A percentile compares a stretch with the other conserved stretches of the same genome.
Conservation (phyloP, 2,888 invertebrate genomes). For the Ectobius pallidus region DNA sequence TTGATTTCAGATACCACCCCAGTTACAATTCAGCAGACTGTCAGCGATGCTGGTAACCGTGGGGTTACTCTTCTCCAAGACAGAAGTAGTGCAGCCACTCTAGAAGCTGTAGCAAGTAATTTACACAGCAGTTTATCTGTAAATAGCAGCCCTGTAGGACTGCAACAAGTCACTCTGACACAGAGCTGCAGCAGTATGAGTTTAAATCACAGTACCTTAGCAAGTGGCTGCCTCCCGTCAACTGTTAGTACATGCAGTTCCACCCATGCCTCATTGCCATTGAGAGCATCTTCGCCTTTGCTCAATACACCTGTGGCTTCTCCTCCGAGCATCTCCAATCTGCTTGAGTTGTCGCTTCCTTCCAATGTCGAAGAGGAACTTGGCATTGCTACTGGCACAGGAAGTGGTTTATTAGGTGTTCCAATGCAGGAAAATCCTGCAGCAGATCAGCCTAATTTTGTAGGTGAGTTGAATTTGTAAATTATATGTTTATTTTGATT, state of each 20-base stretch:
- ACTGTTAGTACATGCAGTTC: neutral
- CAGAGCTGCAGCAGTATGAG: too few species aligned
- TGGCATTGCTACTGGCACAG: neutral
- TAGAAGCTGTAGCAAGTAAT: too few species aligned
- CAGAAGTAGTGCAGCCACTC: too few species aligned
- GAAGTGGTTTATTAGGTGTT: constrained; percentile 17
- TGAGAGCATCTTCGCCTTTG: neutral
- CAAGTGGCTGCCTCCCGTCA: neutral
- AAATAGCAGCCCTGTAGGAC: neutral
- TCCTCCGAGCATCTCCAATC: constrained; percentile 42
- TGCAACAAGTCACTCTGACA: neutral
- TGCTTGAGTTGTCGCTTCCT: constrained; percentile 38
- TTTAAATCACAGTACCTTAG: too few species aligned
- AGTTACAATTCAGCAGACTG: neutral
- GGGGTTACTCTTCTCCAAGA: too few species aligned
- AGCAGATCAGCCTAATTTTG: constrained; percentile 26
- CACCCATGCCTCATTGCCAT: neutral
- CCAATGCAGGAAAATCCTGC: neutral
- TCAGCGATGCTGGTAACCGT: neutral
- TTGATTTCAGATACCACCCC: constrained; percentile 7
- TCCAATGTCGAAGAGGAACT: constrained; percentile 28
- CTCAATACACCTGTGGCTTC: constrained; percentile 29
- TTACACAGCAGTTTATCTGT: too few species aligned
- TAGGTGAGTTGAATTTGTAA: constrained; percentile 36
- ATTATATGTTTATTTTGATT: too few species aligned